Percentiles rank a stretch among this genome's conserved stretches.
Evolutionary conservation across 2,113 vertebrate genomes (phyloP).

Genomic region (Neolamprologus hecqui): DNA sequence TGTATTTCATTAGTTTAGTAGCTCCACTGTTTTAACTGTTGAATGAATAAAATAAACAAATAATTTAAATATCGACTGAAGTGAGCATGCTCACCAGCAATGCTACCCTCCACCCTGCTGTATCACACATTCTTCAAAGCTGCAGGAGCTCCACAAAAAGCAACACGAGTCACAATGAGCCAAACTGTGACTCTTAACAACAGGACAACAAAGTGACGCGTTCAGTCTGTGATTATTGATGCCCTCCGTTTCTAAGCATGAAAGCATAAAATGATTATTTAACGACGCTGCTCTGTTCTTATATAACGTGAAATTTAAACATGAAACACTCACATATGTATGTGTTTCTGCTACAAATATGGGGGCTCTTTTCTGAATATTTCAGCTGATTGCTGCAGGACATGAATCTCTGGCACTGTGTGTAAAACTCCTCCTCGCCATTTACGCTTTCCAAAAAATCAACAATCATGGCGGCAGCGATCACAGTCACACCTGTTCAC

Average conservation of each 20-base stretch:
- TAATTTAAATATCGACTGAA: neutral
- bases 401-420: neutral
- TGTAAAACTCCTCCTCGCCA: neutral
- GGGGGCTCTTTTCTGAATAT: neutral
- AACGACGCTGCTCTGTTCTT: neutral
- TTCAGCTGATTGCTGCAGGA: neutral
- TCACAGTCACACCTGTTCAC: no score
- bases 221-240: neutral
- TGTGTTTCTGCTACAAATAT: neutral
- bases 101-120: neutral
- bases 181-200: neutral
- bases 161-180: neutral
- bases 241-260: fast-evolving
- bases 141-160: neutral
- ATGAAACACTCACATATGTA: neutral
- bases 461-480: no score
- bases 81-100: neutral
- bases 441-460: no score
- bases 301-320: fast-evolving
- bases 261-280: neutral
- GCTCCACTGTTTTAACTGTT: neutral
- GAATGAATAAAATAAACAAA: neutral
- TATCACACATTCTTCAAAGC: neutral
- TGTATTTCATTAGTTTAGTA: neutral
- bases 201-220: fast-evolving